These are phyloP conservation scores for Pocota personata DNA, from an alignment of 2,888 invertebrate species.

Conservation along the genomic window DNA sequence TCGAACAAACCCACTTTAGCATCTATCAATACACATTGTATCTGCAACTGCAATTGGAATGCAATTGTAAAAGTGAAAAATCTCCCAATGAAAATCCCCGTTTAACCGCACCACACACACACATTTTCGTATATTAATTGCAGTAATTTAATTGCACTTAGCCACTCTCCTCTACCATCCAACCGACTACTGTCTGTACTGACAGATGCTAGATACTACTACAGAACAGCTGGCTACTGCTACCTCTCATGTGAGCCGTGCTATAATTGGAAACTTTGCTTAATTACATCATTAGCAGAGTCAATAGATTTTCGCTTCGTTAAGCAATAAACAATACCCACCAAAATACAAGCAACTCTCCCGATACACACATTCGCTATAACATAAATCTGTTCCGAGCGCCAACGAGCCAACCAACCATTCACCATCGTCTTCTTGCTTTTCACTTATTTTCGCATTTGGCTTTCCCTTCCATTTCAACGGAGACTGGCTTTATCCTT, in stretches of 20 bases:
- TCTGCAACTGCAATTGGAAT: no score
- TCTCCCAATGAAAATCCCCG: conserved; percentile 3
- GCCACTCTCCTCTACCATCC: neutral
- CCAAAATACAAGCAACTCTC: conserved; percentile 32
- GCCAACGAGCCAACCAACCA: conserved; percentile 14
- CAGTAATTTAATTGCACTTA: conserved; percentile 67
- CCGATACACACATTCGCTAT: conserved; percentile 14
- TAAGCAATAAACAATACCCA: conserved; percentile 72
- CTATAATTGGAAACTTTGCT: conserved; percentile 74
- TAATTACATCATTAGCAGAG: conserved; percentile 81
- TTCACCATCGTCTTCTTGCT: conserved; percentile 58
- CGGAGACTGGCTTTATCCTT: conserved; percentile 51
- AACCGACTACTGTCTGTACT: neutral
- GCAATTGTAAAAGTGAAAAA: conserved; percentile 27
- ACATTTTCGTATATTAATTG: conserved; percentile 53
- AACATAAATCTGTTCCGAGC: conserved; percentile 62
- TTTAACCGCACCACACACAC: neutral
- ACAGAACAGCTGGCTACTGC: neutral
- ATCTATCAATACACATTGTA: conserved; percentile 54
- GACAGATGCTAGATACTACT: conserved; percentile 47
- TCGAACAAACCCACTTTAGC: neutral
- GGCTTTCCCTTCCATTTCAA: conserved; percentile 61
- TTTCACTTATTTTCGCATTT: conserved; percentile 70
- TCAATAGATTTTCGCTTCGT: conserved; percentile 77
- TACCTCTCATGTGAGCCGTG: conserved; percentile 6